phyloP scores from a whole-genome alignment of 2,888 invertebrate species.

The Zygothrica quintamaculata region DNA sequence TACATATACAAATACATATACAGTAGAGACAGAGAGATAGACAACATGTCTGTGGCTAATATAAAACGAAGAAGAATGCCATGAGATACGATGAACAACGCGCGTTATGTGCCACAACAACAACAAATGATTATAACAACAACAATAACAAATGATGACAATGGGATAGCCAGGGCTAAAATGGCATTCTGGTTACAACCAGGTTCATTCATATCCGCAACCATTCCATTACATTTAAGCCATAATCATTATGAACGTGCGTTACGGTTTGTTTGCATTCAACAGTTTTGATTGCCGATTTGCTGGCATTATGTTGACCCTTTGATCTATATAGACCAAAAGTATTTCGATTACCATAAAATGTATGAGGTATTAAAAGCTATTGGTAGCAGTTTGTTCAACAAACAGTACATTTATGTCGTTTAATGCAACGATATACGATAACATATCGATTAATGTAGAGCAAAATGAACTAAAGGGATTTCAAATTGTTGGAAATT shows the following conservation, averaged over 20 bases:
- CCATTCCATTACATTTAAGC: conserved; percentile 41
- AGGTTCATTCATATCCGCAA: conserved; percentile 15
- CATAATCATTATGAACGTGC: conserved; percentile 72
- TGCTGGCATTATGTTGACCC: conserved; percentile 36
- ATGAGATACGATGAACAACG: conserved; percentile 56
- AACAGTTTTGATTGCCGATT: conserved; percentile 69
- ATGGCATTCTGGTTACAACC: conserved; percentile 5
- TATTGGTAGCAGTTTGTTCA: background rate
- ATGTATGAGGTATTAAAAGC: too few relatives aligned
- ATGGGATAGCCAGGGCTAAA: background rate
- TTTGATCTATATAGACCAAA: background rate
- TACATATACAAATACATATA: conserved; percentile 11
- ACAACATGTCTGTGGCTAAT: conserved; percentile 79
- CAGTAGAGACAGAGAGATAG: conserved; percentile 28
- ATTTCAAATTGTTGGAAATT: too few relatives aligned
- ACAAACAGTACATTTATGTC: too few relatives aligned
- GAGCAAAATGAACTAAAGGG: too few relatives aligned
- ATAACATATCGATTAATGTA: too few relatives aligned
- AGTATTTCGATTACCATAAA: background rate
- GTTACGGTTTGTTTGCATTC: conserved; percentile 68
- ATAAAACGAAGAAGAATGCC: conserved; percentile 76
- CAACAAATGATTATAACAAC: conserved; percentile 28
- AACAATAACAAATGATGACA: background rate
- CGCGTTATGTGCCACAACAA: conserved; percentile 40
- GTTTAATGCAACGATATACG: too few relatives aligned